Conservation (phyloP, 2,113 vertebrate species). For the Thinocorus orbignyianus region DNA sequence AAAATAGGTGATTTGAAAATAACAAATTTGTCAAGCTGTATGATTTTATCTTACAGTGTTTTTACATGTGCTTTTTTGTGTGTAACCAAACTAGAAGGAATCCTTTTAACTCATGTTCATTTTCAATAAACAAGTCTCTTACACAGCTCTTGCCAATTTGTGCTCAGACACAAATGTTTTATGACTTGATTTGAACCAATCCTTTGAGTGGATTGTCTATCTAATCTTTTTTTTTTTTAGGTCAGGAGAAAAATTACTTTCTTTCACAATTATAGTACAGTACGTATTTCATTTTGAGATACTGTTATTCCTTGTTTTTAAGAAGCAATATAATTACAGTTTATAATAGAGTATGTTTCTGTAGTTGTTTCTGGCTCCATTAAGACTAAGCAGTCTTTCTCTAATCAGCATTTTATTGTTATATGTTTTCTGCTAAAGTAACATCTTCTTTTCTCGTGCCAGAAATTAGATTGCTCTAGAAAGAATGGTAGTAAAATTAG, state of each 20-base stretch:
- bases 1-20: background rate
- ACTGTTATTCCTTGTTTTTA: slow-evolving; percentile 6
- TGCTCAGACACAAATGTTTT: background rate
- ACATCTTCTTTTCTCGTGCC: background rate
- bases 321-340: slow-evolving; percentile 26
- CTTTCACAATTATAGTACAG: background rate
- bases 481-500: background rate
- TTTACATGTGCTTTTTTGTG: background rate
- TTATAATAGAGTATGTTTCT: background rate
- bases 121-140: background rate
- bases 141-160: background rate
- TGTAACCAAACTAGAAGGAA: background rate
- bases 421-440: background rate
- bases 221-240: background rate
- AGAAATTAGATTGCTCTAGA: background rate
- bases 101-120: background rate
- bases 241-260: background rate
- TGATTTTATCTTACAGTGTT: background rate
- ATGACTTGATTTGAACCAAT: background rate
- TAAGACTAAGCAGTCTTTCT: slow-evolving; percentile 13
- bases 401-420: slow-evolving; percentile 33
- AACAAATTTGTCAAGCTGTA: background rate
- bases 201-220: background rate
- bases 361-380: background rate
- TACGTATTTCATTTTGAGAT: slow-evolving; percentile 9